Evolutionary conservation across 1,140 invertebrate genomes (phyloP).

Genomic region (Dreissena rostriformis): DNA sequence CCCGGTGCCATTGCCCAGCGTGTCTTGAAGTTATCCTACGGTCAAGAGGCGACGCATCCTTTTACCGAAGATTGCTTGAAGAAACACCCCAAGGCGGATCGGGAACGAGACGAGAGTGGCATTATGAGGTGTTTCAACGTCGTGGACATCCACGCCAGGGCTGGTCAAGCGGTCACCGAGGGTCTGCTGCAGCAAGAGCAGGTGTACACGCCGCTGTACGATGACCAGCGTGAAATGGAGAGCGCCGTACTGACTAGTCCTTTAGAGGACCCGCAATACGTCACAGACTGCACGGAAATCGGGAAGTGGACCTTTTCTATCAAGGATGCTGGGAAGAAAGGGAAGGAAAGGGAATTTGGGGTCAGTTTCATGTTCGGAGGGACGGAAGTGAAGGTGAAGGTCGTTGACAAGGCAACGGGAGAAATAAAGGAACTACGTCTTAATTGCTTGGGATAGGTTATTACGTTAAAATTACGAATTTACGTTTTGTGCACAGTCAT

Average conservation of each 20-base stretch:
- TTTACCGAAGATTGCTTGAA: neutral
- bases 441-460: neutral
- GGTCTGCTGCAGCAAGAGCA: conserved; percentile 6
- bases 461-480: too few relatives aligned
- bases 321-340: neutral
- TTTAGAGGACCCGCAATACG: neutral
- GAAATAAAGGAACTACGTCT: neutral
- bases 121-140: neutral
- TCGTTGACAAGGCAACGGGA: conserved; percentile 15
- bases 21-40: conserved; percentile 22
- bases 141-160: neutral
- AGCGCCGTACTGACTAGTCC: neutral
- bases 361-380: conserved; percentile 27
- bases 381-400: conserved; percentile 21
- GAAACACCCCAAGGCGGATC: neutral
- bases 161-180: conserved; percentile 15
- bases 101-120: neutral
- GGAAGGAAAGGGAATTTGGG: conserved; percentile 10
- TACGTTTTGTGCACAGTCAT: too few relatives aligned
- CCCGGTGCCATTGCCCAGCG: conserved; percentile 17
- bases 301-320: neutral
- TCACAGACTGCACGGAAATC: conserved; percentile 22
- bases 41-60: neutral
- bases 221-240: neutral
- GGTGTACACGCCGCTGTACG: neutral